These are phyloP conservation scores for Hyposoter didymator DNA, from an alignment of 2,888 invertebrate species.

Conservation along the genomic window DNA sequence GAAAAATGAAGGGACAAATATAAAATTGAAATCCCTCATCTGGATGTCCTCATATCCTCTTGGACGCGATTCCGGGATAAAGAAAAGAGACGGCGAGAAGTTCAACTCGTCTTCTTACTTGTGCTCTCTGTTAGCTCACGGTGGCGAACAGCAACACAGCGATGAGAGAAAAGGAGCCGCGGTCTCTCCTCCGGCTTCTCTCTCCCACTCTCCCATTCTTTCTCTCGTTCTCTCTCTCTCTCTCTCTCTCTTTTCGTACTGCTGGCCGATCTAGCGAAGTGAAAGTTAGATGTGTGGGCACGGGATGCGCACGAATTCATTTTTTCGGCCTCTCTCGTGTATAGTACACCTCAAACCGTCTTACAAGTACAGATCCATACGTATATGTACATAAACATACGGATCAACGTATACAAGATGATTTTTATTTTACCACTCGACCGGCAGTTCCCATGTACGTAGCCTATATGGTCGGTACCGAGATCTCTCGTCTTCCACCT, in stretches of 20 bases:
- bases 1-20: not conserved
- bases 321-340: slow-evolving; percentile 81
- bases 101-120: slow-evolving; percentile 11
- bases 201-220: slow-evolving; percentile 2
- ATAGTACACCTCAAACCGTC: slow-evolving; percentile 67
- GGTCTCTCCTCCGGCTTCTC: slow-evolving; percentile 4
- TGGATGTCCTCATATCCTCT: slow-evolving; percentile 24
- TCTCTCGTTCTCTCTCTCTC: slow-evolving; percentile 17
- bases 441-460: slow-evolving; percentile 82
- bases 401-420: slow-evolving; percentile 55
- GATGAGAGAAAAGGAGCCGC: slow-evolving; percentile 40
- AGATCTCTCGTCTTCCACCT: slow-evolving; percentile 70
- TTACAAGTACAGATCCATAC: slow-evolving; percentile 34
- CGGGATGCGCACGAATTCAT: slow-evolving; percentile 85
- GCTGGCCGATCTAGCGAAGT: slow-evolving; percentile 82
- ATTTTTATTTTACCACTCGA: slow-evolving; percentile 60
- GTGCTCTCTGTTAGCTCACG: slow-evolving; percentile 32
- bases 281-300: slow-evolving; percentile 85
- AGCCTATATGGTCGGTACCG: slow-evolving; percentile 81
- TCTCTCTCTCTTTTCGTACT: slow-evolving; percentile 38
- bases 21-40: not conserved
- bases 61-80: slow-evolving; percentile 13
- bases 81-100: slow-evolving; percentile 22
- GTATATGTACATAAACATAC: slow-evolving; percentile 3
- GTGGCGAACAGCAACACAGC: slow-evolving; percentile 39